phyloP scores from a whole-genome alignment of 2,113 vertebrate species.

The Podarcis raffonei region DNA sequence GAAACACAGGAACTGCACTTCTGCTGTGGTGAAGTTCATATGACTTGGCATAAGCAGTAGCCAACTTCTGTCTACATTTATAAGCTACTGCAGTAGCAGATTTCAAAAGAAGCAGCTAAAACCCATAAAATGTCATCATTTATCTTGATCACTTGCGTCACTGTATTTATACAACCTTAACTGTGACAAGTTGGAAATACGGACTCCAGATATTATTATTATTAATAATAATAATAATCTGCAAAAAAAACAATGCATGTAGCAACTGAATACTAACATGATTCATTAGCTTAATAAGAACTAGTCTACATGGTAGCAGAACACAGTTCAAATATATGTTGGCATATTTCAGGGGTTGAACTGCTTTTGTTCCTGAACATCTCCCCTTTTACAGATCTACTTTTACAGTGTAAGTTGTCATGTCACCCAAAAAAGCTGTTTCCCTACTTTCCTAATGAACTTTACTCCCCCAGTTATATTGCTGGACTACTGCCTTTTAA shows the following conservation, averaged over 20 bases:
- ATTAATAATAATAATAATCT: no score
- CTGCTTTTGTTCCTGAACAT: neutral
- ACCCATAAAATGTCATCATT: neutral
- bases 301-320: neutral
- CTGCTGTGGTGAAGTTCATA: neutral
- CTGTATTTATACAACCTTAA: rapidly evolving
- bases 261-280: neutral
- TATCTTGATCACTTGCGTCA: neutral
- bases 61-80: neutral
- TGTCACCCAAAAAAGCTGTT: neutral
- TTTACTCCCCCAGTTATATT: neutral
- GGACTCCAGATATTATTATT: neutral
- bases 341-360: neutral
- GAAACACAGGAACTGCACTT: rapidly evolving
- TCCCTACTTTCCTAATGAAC: neutral
- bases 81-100: neutral
- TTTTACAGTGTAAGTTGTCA: neutral
- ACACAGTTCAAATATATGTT: neutral
- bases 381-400: neutral
- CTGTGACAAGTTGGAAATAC: neutral
- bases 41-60: neutral
- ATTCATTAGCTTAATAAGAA: neutral
- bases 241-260: neutral
- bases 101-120: neutral
- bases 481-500: neutral